A percentile compares a stretch with the other conserved stretches of the same genome.
Evolutionary conservation across 2,888 invertebrate genomes (phyloP).

Genomic region (Polia nebulosa): DNA sequence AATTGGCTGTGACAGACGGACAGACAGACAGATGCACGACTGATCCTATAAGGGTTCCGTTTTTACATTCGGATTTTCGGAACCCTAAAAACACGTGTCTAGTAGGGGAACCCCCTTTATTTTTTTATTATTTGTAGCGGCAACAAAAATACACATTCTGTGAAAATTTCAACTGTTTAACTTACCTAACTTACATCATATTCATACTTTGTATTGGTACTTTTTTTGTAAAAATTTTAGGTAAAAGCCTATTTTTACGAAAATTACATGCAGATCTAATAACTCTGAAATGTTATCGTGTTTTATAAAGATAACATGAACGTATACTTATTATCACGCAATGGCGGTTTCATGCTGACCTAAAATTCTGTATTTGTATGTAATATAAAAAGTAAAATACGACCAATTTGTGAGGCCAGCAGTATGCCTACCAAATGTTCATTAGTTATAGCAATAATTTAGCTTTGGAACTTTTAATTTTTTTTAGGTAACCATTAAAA

Average conservation of each 20-base stretch:
- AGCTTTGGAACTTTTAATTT: background rate
- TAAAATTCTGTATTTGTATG: constrained; percentile 12
- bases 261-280: background rate
- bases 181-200: too few relatives aligned
- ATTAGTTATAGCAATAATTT: background rate
- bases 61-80: too few relatives aligned
- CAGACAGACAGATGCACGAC: too few relatives aligned
- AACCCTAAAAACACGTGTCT: too few relatives aligned
- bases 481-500: background rate
- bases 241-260: background rate
- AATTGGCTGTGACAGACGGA: too few relatives aligned
- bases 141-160: too few relatives aligned
- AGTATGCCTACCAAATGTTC: background rate
- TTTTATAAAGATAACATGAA: constrained; percentile 33
- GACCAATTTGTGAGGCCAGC: background rate
- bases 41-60: too few relatives aligned
- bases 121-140: too few relatives aligned
- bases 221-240: background rate
- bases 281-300: constrained; percentile 26
- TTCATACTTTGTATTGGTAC: too few relatives aligned
- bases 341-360: constrained; percentile 19
- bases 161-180: too few relatives aligned
- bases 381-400: background rate
- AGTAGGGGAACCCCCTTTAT: too few relatives aligned
- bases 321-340: constrained; percentile 30